phyloP scores from a whole-genome alignment of 2,113 vertebrate species.

The Takifugu flavidus region DNA sequence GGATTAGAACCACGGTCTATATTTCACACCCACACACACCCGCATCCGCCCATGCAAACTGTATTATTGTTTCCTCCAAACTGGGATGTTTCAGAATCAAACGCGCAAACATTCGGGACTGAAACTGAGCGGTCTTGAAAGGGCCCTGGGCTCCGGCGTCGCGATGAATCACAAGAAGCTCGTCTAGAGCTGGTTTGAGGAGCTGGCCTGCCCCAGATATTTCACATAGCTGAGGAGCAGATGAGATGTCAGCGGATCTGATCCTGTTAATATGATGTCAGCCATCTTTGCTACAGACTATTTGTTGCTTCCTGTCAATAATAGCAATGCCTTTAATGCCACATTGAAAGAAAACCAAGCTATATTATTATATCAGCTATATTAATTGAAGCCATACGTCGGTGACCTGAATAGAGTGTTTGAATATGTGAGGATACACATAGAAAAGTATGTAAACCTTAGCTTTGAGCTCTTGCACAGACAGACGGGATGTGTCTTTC shows the following conservation, averaged over 20 bases:
- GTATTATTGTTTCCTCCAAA: slow-evolving; percentile 6
- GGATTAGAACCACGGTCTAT: slow-evolving; percentile 43
- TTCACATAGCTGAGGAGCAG: slow-evolving; percentile 47
- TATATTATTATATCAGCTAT: too few relatives aligned
- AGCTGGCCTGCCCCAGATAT: slow-evolving; percentile 43
- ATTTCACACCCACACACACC: slow-evolving; percentile 30
- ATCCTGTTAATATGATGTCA: slow-evolving; percentile 8
- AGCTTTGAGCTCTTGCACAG: not conserved
- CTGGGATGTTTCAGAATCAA: slow-evolving; percentile 29
- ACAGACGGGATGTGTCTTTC: not conserved
- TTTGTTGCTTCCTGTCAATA: slow-evolving; percentile 21
- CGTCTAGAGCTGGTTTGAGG: slow-evolving; percentile 49
- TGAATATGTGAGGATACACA: too few relatives aligned
- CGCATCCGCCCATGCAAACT: slow-evolving; percentile 12
- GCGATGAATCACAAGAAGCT: slow-evolving; percentile 46
- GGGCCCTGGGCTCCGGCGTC: slow-evolving; percentile 20
- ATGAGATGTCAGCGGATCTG: slow-evolving; percentile 45
- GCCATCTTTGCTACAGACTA: slow-evolving; percentile 18
- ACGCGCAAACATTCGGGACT: slow-evolving; percentile 43
- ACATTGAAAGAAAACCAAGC: too few relatives aligned
- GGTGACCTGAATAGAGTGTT: too few relatives aligned
- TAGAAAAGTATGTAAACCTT: too few relatives aligned
- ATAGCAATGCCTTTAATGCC: not conserved
- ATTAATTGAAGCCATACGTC: too few relatives aligned
- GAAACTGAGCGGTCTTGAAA: slow-evolving; percentile 25